Conservation (phyloP, 1,140 invertebrate species). For the Eupeodes corollae region DNA sequence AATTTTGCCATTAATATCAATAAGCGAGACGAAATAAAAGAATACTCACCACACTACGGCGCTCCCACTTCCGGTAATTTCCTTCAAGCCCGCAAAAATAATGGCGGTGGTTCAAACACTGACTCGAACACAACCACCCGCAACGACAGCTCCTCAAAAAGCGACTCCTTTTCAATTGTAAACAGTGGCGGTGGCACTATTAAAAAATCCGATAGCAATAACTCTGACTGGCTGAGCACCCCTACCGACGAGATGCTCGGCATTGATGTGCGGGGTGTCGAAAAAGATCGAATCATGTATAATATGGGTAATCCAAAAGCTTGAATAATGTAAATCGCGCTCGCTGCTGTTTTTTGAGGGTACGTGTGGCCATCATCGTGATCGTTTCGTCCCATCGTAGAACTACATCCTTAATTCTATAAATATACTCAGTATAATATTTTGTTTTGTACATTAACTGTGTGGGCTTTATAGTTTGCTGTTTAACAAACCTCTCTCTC, state of each 20-base stretch:
- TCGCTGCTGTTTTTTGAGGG: too few species aligned
- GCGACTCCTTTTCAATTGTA: slow-evolving; percentile 1
- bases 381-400: too few species aligned
- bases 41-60: slow-evolving; percentile 4
- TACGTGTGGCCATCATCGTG: too few species aligned
- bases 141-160: slow-evolving; percentile 1
- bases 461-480: too few species aligned
- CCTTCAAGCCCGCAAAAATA: background rate
- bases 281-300: slow-evolving; percentile 4
- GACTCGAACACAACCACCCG: background rate
- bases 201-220: slow-evolving; percentile 5
- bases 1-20: slow-evolving; percentile 1
- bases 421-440: too few species aligned
- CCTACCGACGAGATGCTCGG: slow-evolving; percentile 3
- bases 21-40: background rate
- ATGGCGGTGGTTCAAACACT: background rate
- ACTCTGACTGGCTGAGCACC: slow-evolving; percentile 3
- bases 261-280: slow-evolving; percentile 6
- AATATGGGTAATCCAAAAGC: background rate
- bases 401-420: too few species aligned
- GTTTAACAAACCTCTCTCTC: too few species aligned
- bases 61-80: slow-evolving; percentile 1
- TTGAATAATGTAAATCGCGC: background rate
- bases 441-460: too few species aligned
- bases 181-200: background rate